Percentiles rank a stretch among this genome's conserved stretches.
phyloP scores from a whole-genome alignment of 1,140 invertebrate genomes.

The Ceratosolen solmsi region DNA sequence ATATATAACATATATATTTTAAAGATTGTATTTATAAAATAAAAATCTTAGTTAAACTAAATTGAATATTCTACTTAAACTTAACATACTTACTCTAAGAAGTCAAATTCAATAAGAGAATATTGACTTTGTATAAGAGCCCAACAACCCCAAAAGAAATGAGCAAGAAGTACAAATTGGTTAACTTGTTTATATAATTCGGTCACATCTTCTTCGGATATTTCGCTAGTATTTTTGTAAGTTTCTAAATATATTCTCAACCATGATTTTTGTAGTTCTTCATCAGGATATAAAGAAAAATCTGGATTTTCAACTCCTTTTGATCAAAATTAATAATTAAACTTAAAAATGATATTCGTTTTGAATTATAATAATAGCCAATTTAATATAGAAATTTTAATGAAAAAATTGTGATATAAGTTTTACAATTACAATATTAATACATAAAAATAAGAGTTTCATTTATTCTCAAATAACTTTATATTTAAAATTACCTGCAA shows the following conservation, averaged over 20 bases:
- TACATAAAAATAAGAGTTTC: too few relatives aligned
- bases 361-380: neutral
- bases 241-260: constrained; percentile 82
- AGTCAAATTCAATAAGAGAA: constrained; percentile 96
- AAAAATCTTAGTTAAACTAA: too few relatives aligned
- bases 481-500: constrained; percentile 82
- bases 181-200: constrained; percentile 84
- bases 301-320: constrained; percentile 83
- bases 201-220: constrained; percentile 78
- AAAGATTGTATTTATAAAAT: too few relatives aligned
- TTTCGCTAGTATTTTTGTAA: constrained; percentile 73
- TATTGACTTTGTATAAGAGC: constrained; percentile 91
- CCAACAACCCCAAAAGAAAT: constrained; percentile 96
- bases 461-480: constrained; percentile 1
- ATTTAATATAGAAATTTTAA: neutral
- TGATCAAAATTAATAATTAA: neutral
- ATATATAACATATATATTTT: too few relatives aligned
- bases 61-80: too few relatives aligned
- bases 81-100: constrained; percentile 89
- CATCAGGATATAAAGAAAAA: constrained; percentile 85
- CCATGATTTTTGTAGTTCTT: constrained; percentile 89
- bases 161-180: constrained; percentile 85
- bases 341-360: neutral
- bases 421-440: neutral
- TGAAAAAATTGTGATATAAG: neutral